phyloP scores from a whole-genome alignment of 1,140 invertebrate genomes.

The Rhizoglyphus robini region DNA sequence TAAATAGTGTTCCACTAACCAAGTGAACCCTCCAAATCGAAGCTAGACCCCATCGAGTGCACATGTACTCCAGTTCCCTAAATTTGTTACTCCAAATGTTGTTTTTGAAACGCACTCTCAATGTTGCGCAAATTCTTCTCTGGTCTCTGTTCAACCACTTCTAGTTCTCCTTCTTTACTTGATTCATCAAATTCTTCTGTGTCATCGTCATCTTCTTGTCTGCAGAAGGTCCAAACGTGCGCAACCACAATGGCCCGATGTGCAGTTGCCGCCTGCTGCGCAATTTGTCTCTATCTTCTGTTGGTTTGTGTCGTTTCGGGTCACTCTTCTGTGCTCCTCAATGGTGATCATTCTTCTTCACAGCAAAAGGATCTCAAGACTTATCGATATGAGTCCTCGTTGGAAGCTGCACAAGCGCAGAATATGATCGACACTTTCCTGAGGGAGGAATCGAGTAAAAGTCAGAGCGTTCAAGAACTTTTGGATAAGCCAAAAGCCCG shows the following conservation, averaged over 20 bases:
- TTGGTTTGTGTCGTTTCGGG: not conserved
- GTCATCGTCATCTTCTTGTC: not conserved
- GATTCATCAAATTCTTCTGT: not conserved
- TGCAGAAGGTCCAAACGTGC: not conserved
- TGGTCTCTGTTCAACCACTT: too few relatives aligned
- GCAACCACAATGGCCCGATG: not conserved
- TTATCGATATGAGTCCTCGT: not conserved
- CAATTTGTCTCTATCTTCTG: not conserved
- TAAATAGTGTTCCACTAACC: too few relatives aligned
- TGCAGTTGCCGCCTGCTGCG: not conserved
- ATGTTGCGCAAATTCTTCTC: not conserved
- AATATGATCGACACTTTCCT: not conserved
- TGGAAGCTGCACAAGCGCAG: not conserved
- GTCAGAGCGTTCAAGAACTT: not conserved
- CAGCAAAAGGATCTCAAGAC: not conserved
- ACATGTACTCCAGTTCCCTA: not conserved
- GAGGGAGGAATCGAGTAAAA: not conserved
- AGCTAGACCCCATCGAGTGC: not conserved
- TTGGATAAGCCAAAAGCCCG: not conserved
- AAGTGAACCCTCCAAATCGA: too few relatives aligned
- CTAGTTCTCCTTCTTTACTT: too few relatives aligned
- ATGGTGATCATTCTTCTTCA: not conserved
- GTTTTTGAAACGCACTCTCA: not conserved
- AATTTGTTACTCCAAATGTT: not conserved
- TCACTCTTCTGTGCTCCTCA: not conserved